Percentiles rank a stretch among this genome's conserved stretches.
Evolutionary conservation across 2,888 invertebrate species (phyloP).

Genomic region (Dromius quadrimaculatus): DNA sequence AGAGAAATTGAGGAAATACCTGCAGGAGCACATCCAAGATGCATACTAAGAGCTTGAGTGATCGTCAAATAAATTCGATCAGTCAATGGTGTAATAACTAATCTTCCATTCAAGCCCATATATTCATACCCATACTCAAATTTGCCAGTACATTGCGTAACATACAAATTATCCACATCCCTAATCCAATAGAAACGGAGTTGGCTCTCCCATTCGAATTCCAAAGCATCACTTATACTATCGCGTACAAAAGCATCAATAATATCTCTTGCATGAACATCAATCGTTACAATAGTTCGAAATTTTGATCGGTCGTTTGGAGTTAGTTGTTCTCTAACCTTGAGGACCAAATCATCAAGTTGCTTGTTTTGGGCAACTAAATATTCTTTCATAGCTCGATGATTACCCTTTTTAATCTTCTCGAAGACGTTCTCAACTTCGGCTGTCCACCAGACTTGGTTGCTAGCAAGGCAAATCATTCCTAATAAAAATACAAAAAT

Average conservation of each 20-base stretch:
- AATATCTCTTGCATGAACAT: conserved; percentile 93
- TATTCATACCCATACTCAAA: conserved; percentile 97
- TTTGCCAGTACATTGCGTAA: conserved; percentile 86
- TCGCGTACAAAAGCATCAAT: conserved; percentile 84
- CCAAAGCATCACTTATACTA: conserved; percentile 84
- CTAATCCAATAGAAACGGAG: conserved; percentile 92
- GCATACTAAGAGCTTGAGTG: conserved; percentile 92
- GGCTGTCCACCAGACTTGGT: conserved; percentile 96
- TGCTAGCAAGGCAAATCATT: conserved; percentile 86
- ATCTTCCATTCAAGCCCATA: conserved; percentile 91
- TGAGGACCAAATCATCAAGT: conserved; percentile 85
- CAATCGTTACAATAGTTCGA: conserved; percentile 89
- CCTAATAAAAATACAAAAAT: conserved; percentile 21
- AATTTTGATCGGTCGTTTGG: conserved; percentile 89
- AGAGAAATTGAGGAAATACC: conserved; percentile 66
- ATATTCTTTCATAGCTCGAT: conserved; percentile 92
- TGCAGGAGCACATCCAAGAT: conserved; percentile 91
- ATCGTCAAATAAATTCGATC: conserved; percentile 94
- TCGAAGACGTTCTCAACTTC: conserved; percentile 92
- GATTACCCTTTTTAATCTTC: conserved; percentile 79
- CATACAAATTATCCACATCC: conserved; percentile 81
- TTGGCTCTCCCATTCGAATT: conserved; percentile 96
- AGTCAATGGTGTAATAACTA: conserved; percentile 92
- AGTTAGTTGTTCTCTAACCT: conserved; percentile 77
- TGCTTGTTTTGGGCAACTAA: conserved; percentile 83